Base-by-base conservation (phyloP, 2,113 vertebrate species). In the Pelvicachromis taeniatus region DNA sequence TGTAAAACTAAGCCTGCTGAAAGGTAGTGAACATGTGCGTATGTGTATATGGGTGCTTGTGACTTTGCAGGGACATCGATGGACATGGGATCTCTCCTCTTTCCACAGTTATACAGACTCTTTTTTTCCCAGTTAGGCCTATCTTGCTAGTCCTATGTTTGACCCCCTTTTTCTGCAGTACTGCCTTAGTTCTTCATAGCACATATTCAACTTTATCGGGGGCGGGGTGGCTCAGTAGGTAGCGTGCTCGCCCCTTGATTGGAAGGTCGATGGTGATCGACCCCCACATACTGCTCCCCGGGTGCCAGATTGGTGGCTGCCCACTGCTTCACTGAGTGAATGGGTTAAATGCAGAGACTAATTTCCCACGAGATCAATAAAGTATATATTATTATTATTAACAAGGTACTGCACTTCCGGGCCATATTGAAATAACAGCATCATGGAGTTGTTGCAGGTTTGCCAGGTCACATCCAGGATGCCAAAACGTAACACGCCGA, bases 1-100 rank as follows among this genome's bases (percentile, higher is more conserved):
- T 78, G 55, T 73, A 91, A 87, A 89, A 84, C 78, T 52, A 77
- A 80, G 77, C 26, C 29, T 16, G 33, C 23, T 59, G 40, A 53
- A 55, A 50, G 40, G 6, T 8, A 29, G 48, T 55, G 52, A 21
- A 53, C 9, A 21, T 17, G 14, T 5, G 6, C 52, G 11, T 21
- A 26, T 13, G 33, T 75, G 40, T 12, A 35, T 42, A n/a, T 33
- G 56, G 56, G 11, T n/a, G 10, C 50, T 53, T 33, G 12, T 68
- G 68, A 4, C 78, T 83, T 73, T 79, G 63, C 26, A 17, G 78
- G 53, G 31, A 61, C 17, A 19, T 33, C 5, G 2, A 33, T 59
- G 56, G 38, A 6, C 13, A 23, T 19, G 58, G 11, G 21, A 2
- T 55, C 6, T 23, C 12, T 56, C 21, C 54, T 56, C 21, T 55